phyloP scores from a whole-genome alignment of 35 echinoderm and acorn worm species.

The Chiridota heheva region DNA sequence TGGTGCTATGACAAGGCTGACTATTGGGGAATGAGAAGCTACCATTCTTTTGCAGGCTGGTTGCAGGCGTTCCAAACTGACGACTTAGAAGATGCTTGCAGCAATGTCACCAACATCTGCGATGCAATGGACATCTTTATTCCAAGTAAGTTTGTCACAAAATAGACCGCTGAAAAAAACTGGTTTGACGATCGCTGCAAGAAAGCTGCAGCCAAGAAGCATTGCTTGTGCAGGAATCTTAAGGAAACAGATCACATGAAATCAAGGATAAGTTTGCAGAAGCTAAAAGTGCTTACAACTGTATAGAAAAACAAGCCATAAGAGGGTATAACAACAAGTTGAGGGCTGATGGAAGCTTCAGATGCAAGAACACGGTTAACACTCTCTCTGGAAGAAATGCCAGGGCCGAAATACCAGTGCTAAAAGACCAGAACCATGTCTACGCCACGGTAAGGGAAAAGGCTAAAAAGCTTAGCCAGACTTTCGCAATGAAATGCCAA shows the following conservation, averaged over 20 bases:
- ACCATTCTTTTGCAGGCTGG: neutral
- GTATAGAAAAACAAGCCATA: slow-evolving; percentile 41
- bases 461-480: slow-evolving; percentile 16
- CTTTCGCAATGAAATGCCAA: slow-evolving; percentile 42
- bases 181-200: slow-evolving; percentile 61
- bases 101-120: slow-evolving; percentile 25
- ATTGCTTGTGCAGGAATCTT: slow-evolving; percentile 25
- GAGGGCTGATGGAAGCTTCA: slow-evolving; percentile 21
- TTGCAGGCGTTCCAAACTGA: neutral
- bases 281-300: slow-evolving; percentile 40
- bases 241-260: slow-evolving; percentile 7
- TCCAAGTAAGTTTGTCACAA: slow-evolving; percentile 30
- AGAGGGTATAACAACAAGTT: neutral
- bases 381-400: slow-evolving; percentile 19
- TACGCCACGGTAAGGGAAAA: slow-evolving; percentile 35
- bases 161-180: slow-evolving; percentile 50
- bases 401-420: slow-evolving; percentile 32
- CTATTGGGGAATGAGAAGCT: neutral
- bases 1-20: slow-evolving; percentile 42
- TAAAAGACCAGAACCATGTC: neutral
- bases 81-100: neutral
- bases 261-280: slow-evolving; percentile 47
- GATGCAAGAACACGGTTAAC: slow-evolving; percentile 45
- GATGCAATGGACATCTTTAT: slow-evolving; percentile 54
- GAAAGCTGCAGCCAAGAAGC: slow-evolving; percentile 40